Evolutionary conservation across 2,113 vertebrate species (phyloP).

Genomic region (Oreochromis aureus): DNA sequence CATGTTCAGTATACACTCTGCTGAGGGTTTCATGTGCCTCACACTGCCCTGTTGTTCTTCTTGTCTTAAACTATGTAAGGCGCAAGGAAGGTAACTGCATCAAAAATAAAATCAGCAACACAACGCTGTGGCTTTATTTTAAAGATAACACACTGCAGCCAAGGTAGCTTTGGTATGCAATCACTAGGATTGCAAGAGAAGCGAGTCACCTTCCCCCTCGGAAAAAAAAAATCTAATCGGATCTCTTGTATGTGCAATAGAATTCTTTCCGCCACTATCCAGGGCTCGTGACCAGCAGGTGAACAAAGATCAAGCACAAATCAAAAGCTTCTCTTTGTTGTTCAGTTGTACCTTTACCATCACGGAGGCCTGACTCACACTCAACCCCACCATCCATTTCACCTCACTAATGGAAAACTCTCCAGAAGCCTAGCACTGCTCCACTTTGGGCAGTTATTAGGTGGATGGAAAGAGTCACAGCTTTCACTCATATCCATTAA

Average conservation of each 20-base stretch:
- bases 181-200: not conserved
- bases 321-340: conserved; percentile 8
- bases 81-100: not conserved
- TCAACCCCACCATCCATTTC: conserved; percentile 10
- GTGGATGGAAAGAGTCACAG: conserved; percentile 4
- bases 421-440: not conserved
- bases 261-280: not conserved
- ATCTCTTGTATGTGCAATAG: not conserved
- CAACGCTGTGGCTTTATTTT: not conserved
- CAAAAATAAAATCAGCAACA: not conserved
- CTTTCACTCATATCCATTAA: not conserved
- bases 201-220: not conserved
- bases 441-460: not conserved
- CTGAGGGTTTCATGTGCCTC: not conserved
- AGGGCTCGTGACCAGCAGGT: not conserved
- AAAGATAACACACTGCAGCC: not conserved
- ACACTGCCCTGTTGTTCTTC: not conserved
- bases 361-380: not conserved
- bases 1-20: not conserved
- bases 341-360: not conserved
- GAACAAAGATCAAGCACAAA: conserved; percentile 12
- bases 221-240: not conserved
- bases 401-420: conserved; percentile 4
- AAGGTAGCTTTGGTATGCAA: not conserved
- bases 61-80: not conserved